Conservation (phyloP, 2,888 invertebrate species). For the Colletes collaris region DNA sequence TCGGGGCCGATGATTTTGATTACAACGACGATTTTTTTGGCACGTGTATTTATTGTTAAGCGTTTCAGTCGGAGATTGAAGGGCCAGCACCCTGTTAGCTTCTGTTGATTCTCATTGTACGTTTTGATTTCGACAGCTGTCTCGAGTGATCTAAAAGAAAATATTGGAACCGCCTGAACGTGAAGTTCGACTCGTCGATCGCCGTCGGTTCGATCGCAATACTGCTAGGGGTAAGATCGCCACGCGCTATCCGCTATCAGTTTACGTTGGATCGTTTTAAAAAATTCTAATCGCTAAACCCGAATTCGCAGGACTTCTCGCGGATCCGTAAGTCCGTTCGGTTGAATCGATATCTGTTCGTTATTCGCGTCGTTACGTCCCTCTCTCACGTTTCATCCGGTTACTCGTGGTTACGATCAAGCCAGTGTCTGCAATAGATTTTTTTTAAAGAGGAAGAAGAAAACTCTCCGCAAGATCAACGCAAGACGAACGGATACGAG, state of each 20-base stretch:
- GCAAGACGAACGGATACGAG: conserved; percentile 18
- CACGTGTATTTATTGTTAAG: conserved; percentile 71
- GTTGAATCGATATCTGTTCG: neutral
- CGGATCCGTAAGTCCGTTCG: too few relatives aligned
- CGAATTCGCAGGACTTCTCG: too few relatives aligned
- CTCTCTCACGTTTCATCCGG: neutral
- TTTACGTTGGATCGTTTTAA: too few relatives aligned
- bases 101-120: conserved; percentile 10
- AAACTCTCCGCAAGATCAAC: conserved; percentile 3
- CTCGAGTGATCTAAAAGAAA: too few relatives aligned
- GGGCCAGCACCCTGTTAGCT: neutral
- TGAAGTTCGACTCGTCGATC: neutral
- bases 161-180: too few relatives aligned
- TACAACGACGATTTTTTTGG: conserved; percentile 62
- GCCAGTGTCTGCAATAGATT: conserved; percentile 13
- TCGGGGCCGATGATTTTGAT: conserved; percentile 47
- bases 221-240: too few relatives aligned
- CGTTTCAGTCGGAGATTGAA: conserved; percentile 33
- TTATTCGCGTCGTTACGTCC: neutral
- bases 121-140: conserved; percentile 10
- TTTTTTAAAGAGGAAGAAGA: conserved; percentile 9
- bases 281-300: too few relatives aligned
- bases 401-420: neutral
- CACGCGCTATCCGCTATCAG: too few relatives aligned
- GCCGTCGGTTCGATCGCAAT: neutral